Percentiles rank a stretch among this genome's conserved stretches.
Conservation (phyloP, 2,113 vertebrate genomes). For the Equus quagga region DNA sequence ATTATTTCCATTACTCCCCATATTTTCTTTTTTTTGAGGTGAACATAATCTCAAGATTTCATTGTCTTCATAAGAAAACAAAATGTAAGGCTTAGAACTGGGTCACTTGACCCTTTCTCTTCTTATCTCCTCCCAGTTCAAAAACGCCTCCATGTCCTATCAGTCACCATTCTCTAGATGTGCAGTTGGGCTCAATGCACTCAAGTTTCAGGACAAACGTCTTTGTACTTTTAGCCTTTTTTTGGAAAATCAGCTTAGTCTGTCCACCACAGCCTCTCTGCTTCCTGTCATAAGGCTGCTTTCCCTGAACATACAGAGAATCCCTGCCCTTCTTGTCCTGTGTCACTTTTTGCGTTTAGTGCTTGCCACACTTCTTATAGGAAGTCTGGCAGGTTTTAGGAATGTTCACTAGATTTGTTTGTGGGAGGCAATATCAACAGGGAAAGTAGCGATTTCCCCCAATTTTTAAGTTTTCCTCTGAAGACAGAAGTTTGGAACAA, state of each 20-base stretch:
- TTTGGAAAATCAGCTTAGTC: slow-evolving; percentile 94
- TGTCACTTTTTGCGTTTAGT: slow-evolving; percentile 94
- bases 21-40: neutral
- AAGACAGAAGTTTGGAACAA: slow-evolving; percentile 10
- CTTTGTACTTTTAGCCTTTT: slow-evolving; percentile 96
- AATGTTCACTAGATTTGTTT: slow-evolving; percentile 88
- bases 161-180: slow-evolving; percentile 94
- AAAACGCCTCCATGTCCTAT: slow-evolving; percentile 95
- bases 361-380: slow-evolving; percentile 95
- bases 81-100: neutral
- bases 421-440: neutral
- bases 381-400: slow-evolving; percentile 93
- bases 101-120: slow-evolving; percentile 91
- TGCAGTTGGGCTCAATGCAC: slow-evolving; percentile 94
- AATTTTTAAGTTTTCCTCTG: slow-evolving; percentile 21
- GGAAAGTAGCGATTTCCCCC: neutral
- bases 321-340: slow-evolving; percentile 96
- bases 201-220: slow-evolving; percentile 95
- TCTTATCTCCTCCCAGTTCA: slow-evolving; percentile 95
- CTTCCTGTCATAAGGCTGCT: slow-evolving; percentile 92
- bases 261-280: slow-evolving; percentile 93
- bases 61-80: slow-evolving; percentile 7
- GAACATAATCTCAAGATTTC: slow-evolving; percentile 24
- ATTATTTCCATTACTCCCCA: neutral
- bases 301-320: slow-evolving; percentile 93